These are phyloP conservation scores for Myotis daubentonii DNA, from an alignment of 2,797 vertebrate genomes.

Conservation along the genomic window DNA sequence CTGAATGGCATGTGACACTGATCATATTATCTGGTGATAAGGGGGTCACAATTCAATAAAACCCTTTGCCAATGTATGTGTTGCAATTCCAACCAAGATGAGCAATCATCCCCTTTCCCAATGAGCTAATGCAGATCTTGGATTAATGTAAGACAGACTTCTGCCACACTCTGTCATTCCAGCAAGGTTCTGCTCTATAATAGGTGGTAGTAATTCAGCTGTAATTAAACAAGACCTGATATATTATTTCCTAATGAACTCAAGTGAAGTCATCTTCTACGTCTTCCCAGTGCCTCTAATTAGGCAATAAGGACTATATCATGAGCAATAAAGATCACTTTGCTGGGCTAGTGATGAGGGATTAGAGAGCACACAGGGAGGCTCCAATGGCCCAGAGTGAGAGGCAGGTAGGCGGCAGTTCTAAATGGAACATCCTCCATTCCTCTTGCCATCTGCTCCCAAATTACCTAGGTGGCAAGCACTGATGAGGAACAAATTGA, in stretches of 20 bases:
- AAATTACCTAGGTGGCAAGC: constrained; percentile 57
- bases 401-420: constrained; percentile 27
- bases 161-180: constrained; percentile 53
- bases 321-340: constrained; percentile 78
- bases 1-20: not conserved
- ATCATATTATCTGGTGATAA: constrained; percentile 52
- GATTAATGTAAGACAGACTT: constrained; percentile 45
- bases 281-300: constrained; percentile 74
- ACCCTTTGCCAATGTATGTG: constrained; percentile 50
- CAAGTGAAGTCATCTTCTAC: constrained; percentile 67
- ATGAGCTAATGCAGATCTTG: constrained; percentile 52
- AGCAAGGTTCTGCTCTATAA: constrained; percentile 33
- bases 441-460: constrained; percentile 62
- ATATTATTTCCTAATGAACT: constrained; percentile 78
- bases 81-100: not conserved
- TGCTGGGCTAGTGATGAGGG: constrained; percentile 57
- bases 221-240: constrained; percentile 79
- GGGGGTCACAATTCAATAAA: constrained; percentile 54
- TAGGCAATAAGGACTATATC: constrained; percentile 71
- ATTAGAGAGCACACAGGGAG: constrained; percentile 52
- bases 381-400: constrained; percentile 36
- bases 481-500: constrained; percentile 71
- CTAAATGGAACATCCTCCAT: constrained; percentile 23
- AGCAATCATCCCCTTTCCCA: constrained; percentile 17
- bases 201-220: constrained; percentile 64